Evolutionary conservation across 2,797 vertebrate species (phyloP).

Genomic region (Lutjanus campechanus): DNA sequence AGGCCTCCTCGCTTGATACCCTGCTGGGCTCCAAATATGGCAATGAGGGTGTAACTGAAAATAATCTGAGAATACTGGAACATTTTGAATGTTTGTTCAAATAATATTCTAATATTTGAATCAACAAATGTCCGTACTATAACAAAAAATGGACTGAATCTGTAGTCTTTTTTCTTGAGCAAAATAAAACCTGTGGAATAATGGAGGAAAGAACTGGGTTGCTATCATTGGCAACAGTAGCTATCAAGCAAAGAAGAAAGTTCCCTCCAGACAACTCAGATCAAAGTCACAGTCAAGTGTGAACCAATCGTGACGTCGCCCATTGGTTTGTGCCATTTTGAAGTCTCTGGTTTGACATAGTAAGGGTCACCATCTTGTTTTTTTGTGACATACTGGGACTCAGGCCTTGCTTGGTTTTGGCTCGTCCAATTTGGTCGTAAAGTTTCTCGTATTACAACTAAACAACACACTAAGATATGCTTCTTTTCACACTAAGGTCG

Average conservation of each 20-base stretch:
- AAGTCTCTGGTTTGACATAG: too few relatives aligned
- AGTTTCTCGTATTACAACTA: background rate
- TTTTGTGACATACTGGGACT: too few relatives aligned
- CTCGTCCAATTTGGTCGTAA: background rate
- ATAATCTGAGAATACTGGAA: constrained; percentile 33
- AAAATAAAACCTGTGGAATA: background rate
- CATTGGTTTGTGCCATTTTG: too few relatives aligned
- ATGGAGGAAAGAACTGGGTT: background rate
- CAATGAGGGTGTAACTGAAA: constrained; percentile 51
- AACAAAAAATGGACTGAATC: background rate
- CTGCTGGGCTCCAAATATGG: constrained; percentile 72
- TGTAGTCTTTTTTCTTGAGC: background rate
- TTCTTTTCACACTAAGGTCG: too few relatives aligned
- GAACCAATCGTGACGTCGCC: too few relatives aligned
- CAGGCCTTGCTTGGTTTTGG: too few relatives aligned
- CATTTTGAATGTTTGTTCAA: background rate
- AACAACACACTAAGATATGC: too few relatives aligned
- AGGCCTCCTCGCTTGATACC: constrained; percentile 61
- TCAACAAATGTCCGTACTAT: background rate
- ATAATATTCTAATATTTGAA: constrained; percentile 16
- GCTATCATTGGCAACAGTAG: background rate
- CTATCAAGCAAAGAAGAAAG: background rate
- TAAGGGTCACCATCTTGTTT: too few relatives aligned
- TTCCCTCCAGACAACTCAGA: background rate
- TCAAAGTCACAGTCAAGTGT: background rate